These are phyloP conservation scores for Palloptera scutellata DNA, from an alignment of 2,888 invertebrate genomes.

Conservation along the genomic window DNA sequence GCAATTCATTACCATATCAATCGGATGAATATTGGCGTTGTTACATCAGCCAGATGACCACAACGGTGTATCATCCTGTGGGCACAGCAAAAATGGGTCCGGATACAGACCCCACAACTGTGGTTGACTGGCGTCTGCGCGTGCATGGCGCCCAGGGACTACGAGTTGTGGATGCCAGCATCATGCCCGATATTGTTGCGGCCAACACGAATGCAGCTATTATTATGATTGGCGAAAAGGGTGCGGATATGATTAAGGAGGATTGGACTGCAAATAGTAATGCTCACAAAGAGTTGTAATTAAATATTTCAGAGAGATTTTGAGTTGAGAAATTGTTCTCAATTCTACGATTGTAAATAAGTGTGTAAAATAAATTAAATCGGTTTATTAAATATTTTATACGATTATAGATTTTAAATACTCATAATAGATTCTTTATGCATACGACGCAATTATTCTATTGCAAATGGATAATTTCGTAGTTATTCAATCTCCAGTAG, in stretches of 20 bases:
- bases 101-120: conserved; percentile 62
- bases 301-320: background rate
- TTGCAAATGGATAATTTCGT: too few species aligned
- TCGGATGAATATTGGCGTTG: conserved; percentile 90
- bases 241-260: conserved; percentile 70
- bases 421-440: too few species aligned
- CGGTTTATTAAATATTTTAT: too few species aligned
- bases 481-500: too few species aligned
- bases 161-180: conserved; percentile 72
- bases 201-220: conserved; percentile 72
- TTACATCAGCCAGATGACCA: conserved; percentile 77
- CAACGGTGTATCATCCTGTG: conserved; percentile 80
- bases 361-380: too few species aligned
- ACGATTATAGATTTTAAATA: too few species aligned
- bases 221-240: conserved; percentile 74
- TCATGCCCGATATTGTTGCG: conserved; percentile 71
- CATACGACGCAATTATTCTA: too few species aligned
- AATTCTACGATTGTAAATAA: too few species aligned
- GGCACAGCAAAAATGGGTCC: conserved; percentile 74
- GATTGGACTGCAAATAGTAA: conserved; percentile 62
- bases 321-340: conserved; percentile 4
- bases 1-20: conserved; percentile 72
- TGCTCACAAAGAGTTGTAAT: conserved; percentile 36
- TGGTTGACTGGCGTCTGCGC: conserved; percentile 68
- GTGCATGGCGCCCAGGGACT: conserved; percentile 67